These are phyloP conservation scores for Toxostoma redivivum DNA, from an alignment of 2,113 vertebrate genomes.

Conservation along the genomic window DNA sequence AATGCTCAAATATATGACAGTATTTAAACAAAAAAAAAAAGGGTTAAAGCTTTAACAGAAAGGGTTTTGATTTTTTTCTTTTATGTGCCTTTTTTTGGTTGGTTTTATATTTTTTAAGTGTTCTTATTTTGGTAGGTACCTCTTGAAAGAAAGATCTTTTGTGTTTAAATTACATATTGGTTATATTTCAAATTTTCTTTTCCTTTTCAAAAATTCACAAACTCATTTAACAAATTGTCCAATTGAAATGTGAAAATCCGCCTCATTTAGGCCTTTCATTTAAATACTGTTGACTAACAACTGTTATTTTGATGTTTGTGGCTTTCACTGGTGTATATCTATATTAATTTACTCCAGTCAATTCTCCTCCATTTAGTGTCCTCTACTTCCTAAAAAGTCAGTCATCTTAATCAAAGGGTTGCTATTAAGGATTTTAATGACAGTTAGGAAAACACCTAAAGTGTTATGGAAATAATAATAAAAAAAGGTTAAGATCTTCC, in stretches of 20 bases:
- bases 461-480: background rate
- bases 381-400: background rate
- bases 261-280: background rate
- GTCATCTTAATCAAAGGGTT: background rate
- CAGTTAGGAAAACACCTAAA: background rate
- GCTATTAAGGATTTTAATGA: background rate
- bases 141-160: background rate
- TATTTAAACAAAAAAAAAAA: background rate
- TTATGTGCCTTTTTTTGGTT: too few relatives aligned
- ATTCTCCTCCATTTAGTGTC: background rate
- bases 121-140: background rate
- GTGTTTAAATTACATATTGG: background rate
- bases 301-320: background rate
- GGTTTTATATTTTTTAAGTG: too few relatives aligned
- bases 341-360: background rate
- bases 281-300: background rate
- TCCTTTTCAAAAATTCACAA: background rate
- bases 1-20: background rate
- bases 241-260: background rate
- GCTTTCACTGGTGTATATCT: background rate
- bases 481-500: background rate
- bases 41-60: background rate
- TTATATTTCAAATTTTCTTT: background rate
- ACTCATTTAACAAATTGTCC: background rate
- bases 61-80: too few relatives aligned